phyloP scores from a whole-genome alignment of 2,888 invertebrate species.

The Heliconius sara region DNA sequence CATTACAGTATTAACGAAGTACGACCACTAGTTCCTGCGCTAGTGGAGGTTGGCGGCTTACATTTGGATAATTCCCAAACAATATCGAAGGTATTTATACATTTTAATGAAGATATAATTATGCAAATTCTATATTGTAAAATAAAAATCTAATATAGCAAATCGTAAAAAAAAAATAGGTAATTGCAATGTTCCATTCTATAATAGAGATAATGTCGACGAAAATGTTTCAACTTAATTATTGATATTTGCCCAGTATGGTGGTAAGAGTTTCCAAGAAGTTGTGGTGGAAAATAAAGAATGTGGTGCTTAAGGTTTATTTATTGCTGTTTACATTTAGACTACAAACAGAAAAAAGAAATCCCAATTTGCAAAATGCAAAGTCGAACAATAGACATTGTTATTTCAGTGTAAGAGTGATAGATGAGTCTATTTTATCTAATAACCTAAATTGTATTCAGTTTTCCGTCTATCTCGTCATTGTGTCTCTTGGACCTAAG shows the following conservation, averaged over 20 bases:
- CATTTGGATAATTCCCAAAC: slow-evolving; percentile 77
- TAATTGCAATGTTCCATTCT: too few species aligned
- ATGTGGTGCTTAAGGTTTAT: too few species aligned
- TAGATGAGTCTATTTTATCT: slow-evolving; percentile 27
- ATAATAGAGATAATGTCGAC: too few species aligned
- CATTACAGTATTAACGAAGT: slow-evolving; percentile 83
- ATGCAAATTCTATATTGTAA: background rate
- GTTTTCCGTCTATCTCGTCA: slow-evolving; percentile 61
- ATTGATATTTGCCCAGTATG: too few species aligned
- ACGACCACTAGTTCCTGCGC: slow-evolving; percentile 80
- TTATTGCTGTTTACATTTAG: too few species aligned
- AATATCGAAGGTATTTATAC: slow-evolving; percentile 70
- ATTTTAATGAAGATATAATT: background rate
- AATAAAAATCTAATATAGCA: background rate
- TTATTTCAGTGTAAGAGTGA: background rate
- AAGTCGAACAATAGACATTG: background rate
- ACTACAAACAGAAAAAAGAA: background rate
- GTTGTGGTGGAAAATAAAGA: too few species aligned
- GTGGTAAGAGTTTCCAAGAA: too few species aligned
- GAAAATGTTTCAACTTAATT: too few species aligned
- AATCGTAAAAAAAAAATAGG: too few species aligned
- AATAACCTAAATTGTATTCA: slow-evolving; percentile 69
- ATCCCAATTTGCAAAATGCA: background rate
- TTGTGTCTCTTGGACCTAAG: slow-evolving; percentile 62
- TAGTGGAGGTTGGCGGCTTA: slow-evolving; percentile 84